A percentile compares a stretch with the other conserved stretches of the same genome.
These are phyloP conservation scores for Noctua janthina DNA, from an alignment of 2,888 invertebrate species.

Conservation along the genomic window DNA sequence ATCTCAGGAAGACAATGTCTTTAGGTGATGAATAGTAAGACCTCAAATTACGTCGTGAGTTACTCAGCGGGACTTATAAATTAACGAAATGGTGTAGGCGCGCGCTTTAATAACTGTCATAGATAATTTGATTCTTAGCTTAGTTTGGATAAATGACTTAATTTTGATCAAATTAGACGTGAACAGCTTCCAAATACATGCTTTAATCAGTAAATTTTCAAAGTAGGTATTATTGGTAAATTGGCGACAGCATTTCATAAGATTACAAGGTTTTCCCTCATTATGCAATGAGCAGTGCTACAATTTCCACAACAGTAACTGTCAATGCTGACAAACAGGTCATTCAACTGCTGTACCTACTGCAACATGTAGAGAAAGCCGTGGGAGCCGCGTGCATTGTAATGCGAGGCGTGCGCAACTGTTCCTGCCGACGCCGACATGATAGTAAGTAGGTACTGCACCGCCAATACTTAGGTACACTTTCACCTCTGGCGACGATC, in stretches of 20 bases:
- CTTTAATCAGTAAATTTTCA: no score
- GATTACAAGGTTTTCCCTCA: slow-evolving; percentile 1
- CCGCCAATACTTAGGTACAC: slow-evolving; percentile 54
- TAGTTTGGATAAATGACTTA: no score
- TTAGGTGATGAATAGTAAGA: no score
- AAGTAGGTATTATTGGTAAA: no score
- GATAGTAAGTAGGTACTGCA: slow-evolving; percentile 42
- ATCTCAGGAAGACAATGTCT: no score
- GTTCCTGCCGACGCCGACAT: slow-evolving; percentile 40
- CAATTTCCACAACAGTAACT: slow-evolving; percentile 45
- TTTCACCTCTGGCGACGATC: slow-evolving; percentile 69
- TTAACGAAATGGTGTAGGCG: no score
- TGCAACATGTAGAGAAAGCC: slow-evolving; percentile 71
- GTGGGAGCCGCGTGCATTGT: slow-evolving; percentile 66
- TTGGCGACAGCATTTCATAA: not conserved
- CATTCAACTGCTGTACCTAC: slow-evolving; percentile 46
- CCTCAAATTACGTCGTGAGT: no score
- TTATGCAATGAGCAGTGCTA: slow-evolving; percentile 13
- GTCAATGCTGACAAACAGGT: slow-evolving; percentile 46
- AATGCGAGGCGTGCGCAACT: slow-evolving; percentile 51
- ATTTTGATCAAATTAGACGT: no score
- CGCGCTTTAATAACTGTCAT: no score
- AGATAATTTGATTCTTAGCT: no score
- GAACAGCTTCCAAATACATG: no score
- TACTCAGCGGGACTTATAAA: no score